Percentiles rank a stretch among this genome's conserved stretches.
Conservation (phyloP, 2,797 vertebrate genomes). For the Ambastaia sidthimunki region DNA sequence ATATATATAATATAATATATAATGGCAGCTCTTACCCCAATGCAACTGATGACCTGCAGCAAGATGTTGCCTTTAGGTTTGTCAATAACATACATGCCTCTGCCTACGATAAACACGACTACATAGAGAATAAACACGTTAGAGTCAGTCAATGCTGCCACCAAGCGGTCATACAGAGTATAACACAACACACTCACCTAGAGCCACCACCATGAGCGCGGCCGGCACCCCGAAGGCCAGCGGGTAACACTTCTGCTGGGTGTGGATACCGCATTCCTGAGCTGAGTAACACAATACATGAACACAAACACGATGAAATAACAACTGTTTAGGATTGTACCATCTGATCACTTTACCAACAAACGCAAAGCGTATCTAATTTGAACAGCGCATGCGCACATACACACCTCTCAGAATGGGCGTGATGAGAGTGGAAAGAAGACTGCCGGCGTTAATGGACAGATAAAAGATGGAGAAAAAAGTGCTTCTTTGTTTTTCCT, state of each 20-base stretch:
- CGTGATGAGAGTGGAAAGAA: slow-evolving; percentile 91
- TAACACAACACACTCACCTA: slow-evolving; percentile 77
- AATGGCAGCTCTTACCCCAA: slow-evolving; percentile 77
- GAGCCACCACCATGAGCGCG: slow-evolving; percentile 86
- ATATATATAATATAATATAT: too few species aligned
- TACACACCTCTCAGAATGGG: slow-evolving; percentile 87
- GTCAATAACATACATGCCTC: slow-evolving; percentile 85
- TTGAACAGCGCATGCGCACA: background rate
- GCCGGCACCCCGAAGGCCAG: slow-evolving; percentile 95
- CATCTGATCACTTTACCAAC: background rate
- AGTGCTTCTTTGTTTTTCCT: slow-evolving; percentile 89
- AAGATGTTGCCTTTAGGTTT: slow-evolving; percentile 90
- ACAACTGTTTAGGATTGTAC: background rate
- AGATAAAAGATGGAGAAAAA: slow-evolving; percentile 98
- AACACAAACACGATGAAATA: slow-evolving; percentile 4
- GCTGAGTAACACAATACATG: slow-evolving; percentile 72
- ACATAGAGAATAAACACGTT: slow-evolving; percentile 49
- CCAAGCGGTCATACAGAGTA: background rate
- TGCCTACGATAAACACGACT: slow-evolving; percentile 90
- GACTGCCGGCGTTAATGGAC: slow-evolving; percentile 93
- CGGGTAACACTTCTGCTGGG: slow-evolving; percentile 83
- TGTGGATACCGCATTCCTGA: slow-evolving; percentile 85
- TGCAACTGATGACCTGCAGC: slow-evolving; percentile 83
- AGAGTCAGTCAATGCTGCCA: slow-evolving; percentile 13
- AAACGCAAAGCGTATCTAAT: background rate